phyloP scores from a whole-genome alignment of 2,113 vertebrate genomes.

The Coptodon rendalli region DNA sequence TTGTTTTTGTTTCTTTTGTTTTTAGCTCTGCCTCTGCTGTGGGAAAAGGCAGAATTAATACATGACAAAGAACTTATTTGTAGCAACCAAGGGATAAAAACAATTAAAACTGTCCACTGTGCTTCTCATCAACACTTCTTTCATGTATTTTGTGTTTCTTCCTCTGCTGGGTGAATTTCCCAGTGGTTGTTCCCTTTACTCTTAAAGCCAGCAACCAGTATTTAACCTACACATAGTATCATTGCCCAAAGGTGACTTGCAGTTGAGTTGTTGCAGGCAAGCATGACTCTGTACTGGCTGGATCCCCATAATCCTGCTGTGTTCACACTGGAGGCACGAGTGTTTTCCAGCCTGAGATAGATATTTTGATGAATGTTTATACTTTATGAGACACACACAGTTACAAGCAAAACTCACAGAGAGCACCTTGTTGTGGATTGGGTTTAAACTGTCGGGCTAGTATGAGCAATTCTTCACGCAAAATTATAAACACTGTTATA shows the following conservation, averaged over 20 bases:
- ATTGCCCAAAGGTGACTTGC: not conserved
- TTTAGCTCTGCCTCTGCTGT: not conserved
- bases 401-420: not conserved
- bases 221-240: not conserved
- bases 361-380: not conserved
- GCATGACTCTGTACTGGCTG: not conserved
- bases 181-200: not conserved
- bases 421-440: not conserved
- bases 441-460: not conserved
- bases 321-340: not conserved
- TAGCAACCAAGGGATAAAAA: not conserved
- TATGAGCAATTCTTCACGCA: not conserved
- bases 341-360: not conserved
- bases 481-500: not conserved
- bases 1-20: not conserved
- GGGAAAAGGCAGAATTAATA: not conserved
- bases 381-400: not conserved
- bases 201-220: not conserved
- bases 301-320: not conserved
- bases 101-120: not conserved
- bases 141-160: not conserved
- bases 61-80: not conserved
- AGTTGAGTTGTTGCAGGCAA: not conserved
- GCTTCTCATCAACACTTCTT: not conserved
- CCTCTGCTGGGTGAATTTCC: not conserved